These are phyloP conservation scores for Vollenhovia emeryi DNA, from an alignment of 1,140 invertebrate genomes.

Conservation along the genomic window DNA sequence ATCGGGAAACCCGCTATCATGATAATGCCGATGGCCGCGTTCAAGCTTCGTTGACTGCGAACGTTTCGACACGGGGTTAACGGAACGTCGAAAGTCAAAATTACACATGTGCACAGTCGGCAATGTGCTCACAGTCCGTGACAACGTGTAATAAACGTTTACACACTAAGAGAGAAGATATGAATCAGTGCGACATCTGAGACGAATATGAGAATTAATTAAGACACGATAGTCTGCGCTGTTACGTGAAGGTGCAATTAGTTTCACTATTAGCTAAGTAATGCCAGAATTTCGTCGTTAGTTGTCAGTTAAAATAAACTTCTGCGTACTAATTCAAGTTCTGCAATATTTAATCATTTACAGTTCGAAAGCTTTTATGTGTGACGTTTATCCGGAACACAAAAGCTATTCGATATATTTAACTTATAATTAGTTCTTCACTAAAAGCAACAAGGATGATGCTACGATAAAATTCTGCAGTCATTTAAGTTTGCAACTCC, in stretches of 20 bases:
- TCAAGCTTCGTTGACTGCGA: conserved; percentile 39
- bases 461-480: not conserved
- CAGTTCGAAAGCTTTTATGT: not conserved
- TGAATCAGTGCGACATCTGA: not conserved
- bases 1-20: conserved; percentile 32
- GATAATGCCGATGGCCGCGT: not conserved
- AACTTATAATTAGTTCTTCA: not conserved
- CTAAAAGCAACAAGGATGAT: not conserved
- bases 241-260: not conserved
- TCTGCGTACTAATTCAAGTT: not conserved
- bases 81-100: conserved; percentile 43
- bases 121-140: not conserved
- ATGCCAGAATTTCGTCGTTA: not conserved
- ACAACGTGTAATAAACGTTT: conserved; percentile 9
- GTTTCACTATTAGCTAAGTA: not conserved
- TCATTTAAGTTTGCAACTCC: no score
- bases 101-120: not conserved
- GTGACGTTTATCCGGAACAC: not conserved
- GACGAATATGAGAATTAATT: not conserved
- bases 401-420: not conserved
- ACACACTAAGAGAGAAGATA: not conserved
- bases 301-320: no score
- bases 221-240: not conserved
- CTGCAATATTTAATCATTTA: not conserved
- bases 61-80: conserved; percentile 20